phyloP scores from a whole-genome alignment of 2,113 vertebrate genomes.

The Gopherus evgoodei region DNA sequence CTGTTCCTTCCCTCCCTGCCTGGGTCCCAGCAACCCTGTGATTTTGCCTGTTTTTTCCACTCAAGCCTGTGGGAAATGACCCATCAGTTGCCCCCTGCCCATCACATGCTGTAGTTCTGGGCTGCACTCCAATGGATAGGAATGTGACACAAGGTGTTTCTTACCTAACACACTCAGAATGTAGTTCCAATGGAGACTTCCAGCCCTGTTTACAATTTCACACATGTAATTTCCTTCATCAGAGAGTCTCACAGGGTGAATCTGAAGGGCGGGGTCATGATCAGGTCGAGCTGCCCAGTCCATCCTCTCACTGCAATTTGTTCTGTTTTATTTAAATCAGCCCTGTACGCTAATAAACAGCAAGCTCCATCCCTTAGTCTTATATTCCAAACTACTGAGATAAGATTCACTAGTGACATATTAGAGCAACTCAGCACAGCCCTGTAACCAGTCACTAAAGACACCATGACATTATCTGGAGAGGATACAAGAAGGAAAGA shows the following conservation, averaged over 20 bases:
- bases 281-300: conserved; percentile 43
- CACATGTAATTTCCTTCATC: conserved; percentile 69
- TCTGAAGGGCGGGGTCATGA: neutral
- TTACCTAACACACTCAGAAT: conserved; percentile 72
- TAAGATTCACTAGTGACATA: rapidly evolving
- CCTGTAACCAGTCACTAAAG: neutral
- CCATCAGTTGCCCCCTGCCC: too few species aligned
- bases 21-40: too few species aligned
- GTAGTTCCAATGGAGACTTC: neutral
- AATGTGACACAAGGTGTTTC: neutral
- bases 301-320: conserved; percentile 54
- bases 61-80: neutral
- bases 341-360: neutral
- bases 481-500: neutral
- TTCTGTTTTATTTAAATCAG: neutral
- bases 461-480: neutral
- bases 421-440: conserved; percentile 44
- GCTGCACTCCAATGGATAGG: too few species aligned
- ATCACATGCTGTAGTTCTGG: too few species aligned
- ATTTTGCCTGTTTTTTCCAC: too few species aligned
- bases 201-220: rapidly evolving
- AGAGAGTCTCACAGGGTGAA: conserved; percentile 33
- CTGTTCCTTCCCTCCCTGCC: too few species aligned
- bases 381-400: conserved; percentile 21
- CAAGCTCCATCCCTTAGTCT: neutral